These are phyloP conservation scores for Nixonia krombeini DNA, from an alignment of 1,140 invertebrate genomes.

Conservation along the genomic window DNA sequence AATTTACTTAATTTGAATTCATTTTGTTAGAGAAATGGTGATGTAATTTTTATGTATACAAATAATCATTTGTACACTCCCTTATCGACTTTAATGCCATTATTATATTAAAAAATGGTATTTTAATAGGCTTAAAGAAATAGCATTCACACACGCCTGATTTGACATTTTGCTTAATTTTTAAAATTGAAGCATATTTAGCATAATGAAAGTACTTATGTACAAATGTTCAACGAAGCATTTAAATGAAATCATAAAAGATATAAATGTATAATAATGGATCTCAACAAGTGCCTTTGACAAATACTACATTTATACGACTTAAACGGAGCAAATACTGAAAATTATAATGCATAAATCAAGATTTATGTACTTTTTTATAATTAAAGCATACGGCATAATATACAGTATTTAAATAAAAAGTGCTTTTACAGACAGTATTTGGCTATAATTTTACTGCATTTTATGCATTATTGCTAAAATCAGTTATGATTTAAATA, in stretches of 20 bases:
- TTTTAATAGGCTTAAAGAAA: background rate
- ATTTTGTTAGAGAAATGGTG: background rate
- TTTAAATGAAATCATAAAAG: background rate
- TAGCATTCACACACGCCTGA: background rate
- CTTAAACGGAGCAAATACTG: too few relatives aligned
- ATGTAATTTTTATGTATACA: constrained; percentile 6
- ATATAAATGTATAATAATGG: background rate
- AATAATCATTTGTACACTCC: background rate
- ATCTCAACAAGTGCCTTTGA: background rate
- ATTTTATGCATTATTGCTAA: too few relatives aligned
- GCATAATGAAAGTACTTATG: background rate
- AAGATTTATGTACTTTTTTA: too few relatives aligned
- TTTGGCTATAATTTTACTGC: too few relatives aligned
- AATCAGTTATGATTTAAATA: too few relatives aligned
- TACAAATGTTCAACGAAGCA: background rate
- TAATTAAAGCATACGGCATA: too few relatives aligned
- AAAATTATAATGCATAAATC: too few relatives aligned
- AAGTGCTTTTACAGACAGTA: too few relatives aligned
- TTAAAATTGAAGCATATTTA: background rate
- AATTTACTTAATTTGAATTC: too few relatives aligned
- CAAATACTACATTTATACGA: background rate
- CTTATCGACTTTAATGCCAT: background rate
- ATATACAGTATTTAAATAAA: too few relatives aligned
- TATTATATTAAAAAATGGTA: background rate
- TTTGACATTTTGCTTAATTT: background rate